A percentile compares a stretch with the other conserved stretches of the same genome.
phyloP scores from a whole-genome alignment of 2,113 vertebrate genomes.

The Trinectes maculatus region DNA sequence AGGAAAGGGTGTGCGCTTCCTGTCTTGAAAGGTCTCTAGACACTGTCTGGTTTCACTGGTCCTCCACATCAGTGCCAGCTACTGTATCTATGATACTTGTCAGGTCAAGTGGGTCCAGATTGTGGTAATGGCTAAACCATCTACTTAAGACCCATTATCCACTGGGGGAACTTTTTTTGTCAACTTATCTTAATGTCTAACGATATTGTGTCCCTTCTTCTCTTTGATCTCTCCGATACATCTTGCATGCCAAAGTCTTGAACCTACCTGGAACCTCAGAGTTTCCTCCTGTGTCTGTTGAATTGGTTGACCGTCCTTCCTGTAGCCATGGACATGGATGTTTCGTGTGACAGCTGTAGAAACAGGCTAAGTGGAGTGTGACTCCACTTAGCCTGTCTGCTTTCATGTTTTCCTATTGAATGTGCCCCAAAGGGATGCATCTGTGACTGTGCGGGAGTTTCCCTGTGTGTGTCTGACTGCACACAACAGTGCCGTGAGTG shows the following conservation, averaged over 20 bases:
- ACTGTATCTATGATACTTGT: slow-evolving; percentile 58
- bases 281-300: slow-evolving; percentile 10
- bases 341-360: slow-evolving; percentile 74
- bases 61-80: slow-evolving; percentile 57
- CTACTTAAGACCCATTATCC: slow-evolving; percentile 50
- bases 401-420: slow-evolving; percentile 74
- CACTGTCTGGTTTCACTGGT: slow-evolving; percentile 47
- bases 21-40: slow-evolving; percentile 62
- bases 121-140: slow-evolving; percentile 72
- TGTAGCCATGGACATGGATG: slow-evolving; percentile 30
- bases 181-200: slow-evolving; percentile 1
- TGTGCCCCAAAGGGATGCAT: slow-evolving; percentile 49
- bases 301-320: slow-evolving; percentile 21
- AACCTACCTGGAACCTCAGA: slow-evolving; percentile 18
- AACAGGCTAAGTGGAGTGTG: slow-evolving; percentile 71
- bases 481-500: slow-evolving; percentile 17
- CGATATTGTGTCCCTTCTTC: slow-evolving; percentile 10
- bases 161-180: not conserved
- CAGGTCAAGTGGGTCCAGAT: slow-evolving; percentile 65
- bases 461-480: slow-evolving; percentile 34
- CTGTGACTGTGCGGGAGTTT: slow-evolving; percentile 51
- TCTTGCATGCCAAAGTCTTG: not conserved
- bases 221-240: slow-evolving; percentile 17
- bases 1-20: slow-evolving; percentile 82
- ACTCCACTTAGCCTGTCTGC: slow-evolving; percentile 74